Percentiles rank a stretch among this genome's conserved stretches.
Evolutionary conservation across 2,113 vertebrate species (phyloP).

Genomic region (Gila orcuttii): DNA sequence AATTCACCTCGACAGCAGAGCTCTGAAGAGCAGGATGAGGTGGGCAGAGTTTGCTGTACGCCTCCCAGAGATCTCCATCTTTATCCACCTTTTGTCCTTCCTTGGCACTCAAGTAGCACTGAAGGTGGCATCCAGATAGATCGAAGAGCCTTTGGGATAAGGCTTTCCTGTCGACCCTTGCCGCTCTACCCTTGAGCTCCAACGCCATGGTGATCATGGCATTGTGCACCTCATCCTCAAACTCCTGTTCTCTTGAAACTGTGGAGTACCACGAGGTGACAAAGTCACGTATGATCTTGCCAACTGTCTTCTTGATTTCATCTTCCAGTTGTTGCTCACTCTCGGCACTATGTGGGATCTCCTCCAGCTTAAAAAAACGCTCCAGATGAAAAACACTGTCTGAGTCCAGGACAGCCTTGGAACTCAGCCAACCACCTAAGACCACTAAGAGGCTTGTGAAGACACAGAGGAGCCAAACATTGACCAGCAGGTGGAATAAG

Average conservation of each 20-base stretch:
- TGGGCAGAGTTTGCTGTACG: constrained; percentile 70
- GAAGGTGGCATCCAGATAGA: constrained; percentile 85
- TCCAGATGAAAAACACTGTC: constrained; percentile 83
- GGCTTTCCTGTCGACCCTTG: constrained; percentile 73
- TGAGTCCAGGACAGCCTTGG: constrained; percentile 67
- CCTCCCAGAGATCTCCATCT: constrained; percentile 73
- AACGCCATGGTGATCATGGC: constrained; percentile 83
- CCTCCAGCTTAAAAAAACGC: constrained; percentile 78
- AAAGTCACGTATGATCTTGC: constrained; percentile 90
- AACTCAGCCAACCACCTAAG: constrained; percentile 86
- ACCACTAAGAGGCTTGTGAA: constrained; percentile 81
- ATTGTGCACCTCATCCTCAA: constrained; percentile 82
- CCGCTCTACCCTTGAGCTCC: constrained; percentile 81
- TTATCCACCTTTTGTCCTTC: constrained; percentile 55
- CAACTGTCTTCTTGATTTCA: constrained; percentile 81
- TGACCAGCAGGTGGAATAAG: constrained; percentile 84
- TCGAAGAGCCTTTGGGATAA: constrained; percentile 79
- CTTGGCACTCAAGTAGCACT: constrained; percentile 81
- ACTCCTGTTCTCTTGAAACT: constrained; percentile 79
- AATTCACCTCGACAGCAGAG: constrained; percentile 70
- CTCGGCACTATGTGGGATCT: constrained; percentile 56
- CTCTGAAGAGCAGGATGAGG: constrained; percentile 79
- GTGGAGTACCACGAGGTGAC: constrained; percentile 90
- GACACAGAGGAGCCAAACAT: constrained; percentile 83
- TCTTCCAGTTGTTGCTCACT: constrained; percentile 72